These are phyloP conservation scores for Rhipidura dahli DNA, from an alignment of 2,113 vertebrate genomes.

Conservation along the genomic window DNA sequence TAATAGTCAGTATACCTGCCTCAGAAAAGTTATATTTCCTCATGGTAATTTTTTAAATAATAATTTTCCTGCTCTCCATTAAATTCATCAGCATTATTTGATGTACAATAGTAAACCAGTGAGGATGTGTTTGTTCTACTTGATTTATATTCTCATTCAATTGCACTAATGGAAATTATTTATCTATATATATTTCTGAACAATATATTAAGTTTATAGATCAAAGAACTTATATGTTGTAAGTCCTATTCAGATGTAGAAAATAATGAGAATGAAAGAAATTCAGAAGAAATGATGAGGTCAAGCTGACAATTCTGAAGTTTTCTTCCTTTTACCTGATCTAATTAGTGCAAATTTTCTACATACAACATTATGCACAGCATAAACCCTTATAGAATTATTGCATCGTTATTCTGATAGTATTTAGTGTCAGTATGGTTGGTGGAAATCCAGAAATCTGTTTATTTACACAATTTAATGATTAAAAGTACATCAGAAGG, in stretches of 20 bases:
- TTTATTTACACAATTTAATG: background rate
- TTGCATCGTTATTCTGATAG: background rate
- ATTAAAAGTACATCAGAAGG: background rate
- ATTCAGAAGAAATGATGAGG: background rate
- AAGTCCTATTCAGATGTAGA: background rate
- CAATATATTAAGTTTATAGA: background rate
- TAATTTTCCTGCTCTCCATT: background rate
- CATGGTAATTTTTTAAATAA: background rate
- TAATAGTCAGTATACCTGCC: background rate
- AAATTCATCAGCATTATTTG: background rate
- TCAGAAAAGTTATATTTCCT: background rate
- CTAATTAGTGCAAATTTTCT: background rate
- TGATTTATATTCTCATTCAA: background rate
- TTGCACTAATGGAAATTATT: background rate
- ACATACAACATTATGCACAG: background rate
- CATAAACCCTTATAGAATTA: background rate
- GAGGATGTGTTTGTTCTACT: background rate
- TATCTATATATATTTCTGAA: background rate
- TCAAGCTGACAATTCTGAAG: background rate
- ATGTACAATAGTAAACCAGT: background rate
- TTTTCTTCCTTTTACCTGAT: background rate
- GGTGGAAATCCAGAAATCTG: background rate
- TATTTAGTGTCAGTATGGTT: background rate
- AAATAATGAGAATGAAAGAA: background rate
- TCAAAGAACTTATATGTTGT: background rate